Evolutionary conservation across 1,140 invertebrate species (phyloP).

Genomic region (Grapholita molesta): DNA sequence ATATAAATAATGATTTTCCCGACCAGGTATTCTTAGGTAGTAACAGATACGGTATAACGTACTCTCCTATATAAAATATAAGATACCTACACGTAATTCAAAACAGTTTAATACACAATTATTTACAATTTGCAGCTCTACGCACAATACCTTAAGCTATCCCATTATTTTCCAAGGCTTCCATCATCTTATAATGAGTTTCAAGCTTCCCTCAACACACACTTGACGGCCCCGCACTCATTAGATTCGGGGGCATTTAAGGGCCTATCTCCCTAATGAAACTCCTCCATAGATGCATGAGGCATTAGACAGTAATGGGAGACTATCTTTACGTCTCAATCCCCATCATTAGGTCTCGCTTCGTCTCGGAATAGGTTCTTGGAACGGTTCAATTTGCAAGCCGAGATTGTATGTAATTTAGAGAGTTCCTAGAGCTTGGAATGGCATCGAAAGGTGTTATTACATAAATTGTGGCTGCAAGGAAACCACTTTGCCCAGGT

Average conservation of each 20-base stretch:
- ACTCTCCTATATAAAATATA: no score
- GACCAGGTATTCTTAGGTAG: no score
- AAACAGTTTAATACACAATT: no score
- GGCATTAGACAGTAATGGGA: conserved; percentile 32
- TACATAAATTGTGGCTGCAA: not conserved
- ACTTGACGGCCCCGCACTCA: conserved; percentile 18
- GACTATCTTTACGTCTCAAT: conserved; percentile 61
- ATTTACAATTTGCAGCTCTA: not conserved
- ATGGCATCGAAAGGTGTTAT: not conserved
- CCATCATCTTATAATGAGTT: conserved; percentile 1
- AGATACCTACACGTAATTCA: no score
- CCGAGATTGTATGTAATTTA: conserved; percentile 9
- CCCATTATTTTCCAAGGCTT: not conserved
- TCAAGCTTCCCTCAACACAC: conserved; percentile 5
- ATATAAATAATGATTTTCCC: no score
- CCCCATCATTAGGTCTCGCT: conserved; percentile 37
- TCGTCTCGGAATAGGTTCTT: conserved; percentile 22
- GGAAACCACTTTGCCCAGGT: not conserved
- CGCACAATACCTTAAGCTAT: not conserved
- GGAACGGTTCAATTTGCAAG: not conserved
- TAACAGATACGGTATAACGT: no score
- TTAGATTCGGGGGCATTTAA: conserved; percentile 38
- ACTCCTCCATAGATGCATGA: conserved; percentile 57
- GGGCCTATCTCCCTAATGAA: conserved; percentile 42
- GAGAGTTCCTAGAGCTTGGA: not conserved